Base-by-base conservation (phyloP, 2,888 invertebrate genomes). In the Ophion obscuratus region DNA sequence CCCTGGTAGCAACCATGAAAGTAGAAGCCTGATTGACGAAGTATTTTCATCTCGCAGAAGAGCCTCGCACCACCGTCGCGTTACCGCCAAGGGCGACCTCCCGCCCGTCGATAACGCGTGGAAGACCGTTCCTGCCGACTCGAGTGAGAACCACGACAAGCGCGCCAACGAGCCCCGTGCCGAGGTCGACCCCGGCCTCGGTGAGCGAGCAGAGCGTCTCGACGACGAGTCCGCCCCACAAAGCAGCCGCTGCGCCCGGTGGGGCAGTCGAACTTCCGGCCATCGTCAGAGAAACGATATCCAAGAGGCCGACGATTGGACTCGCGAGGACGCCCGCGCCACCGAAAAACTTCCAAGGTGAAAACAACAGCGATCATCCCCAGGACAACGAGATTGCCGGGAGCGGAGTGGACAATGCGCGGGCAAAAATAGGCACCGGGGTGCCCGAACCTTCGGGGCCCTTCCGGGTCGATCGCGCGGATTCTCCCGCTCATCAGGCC, bases 361-460 rank as follows among this genome's bases (percentile, higher is more conserved):
- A 95, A 89, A 91, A 94, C 68, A 94, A 94, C 88, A 83, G 95
- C 95, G 91, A 95, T 76, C 97, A 97, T 95, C 97, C 97, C 2
- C 97, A 97, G 93, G 97, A 98, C 90, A 98, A 98, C 92, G 97
- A 98, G 92, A 96, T 97, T 90, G 96, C 95, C 81, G 96, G 93
- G 10, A 94, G 93, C 82, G 94, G 94, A 0, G 93, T 94, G 5
- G 94, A 94, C 78, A 92, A 92, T 59, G 93, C 93, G 2, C 93
- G 92, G 40, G 92, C 92, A 3, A 93, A 93, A 44, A 87, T 92
- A 10, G 92, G 92, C 0, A 89, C 93, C 1, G 94, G 92, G 0
- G 92, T 94, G 2, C 91, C 92, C 2, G 94, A 94, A 95, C 92
- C 95, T 78, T 94, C 95, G 87, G 94, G 95, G 81, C 95, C 97